Base-by-base conservation (phyloP, 2,113 vertebrate genomes). In the Zosterops borbonicus region DNA sequence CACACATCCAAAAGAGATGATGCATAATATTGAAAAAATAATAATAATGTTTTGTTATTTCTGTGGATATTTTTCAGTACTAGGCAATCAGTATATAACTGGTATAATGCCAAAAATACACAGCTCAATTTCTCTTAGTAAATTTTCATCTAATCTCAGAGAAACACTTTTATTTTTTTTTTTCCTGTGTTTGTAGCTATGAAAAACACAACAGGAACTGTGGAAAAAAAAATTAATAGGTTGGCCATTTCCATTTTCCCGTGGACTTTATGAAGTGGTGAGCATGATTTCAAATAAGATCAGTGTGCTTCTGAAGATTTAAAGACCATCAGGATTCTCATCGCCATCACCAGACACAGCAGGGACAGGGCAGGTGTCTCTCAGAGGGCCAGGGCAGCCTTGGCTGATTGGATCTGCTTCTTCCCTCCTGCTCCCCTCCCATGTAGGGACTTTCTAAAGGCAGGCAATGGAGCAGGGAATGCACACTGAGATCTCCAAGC, bases 311-410 rank as follows among this genome's bases (percentile, higher is more conserved):
- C 33, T 63, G 41, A 75, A 47, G 17, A 68, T 35, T 63, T 70
- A 33, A 75, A 81, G 46, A 17, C 0, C 5, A 24, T 3, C 2
- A 2, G 4, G 9, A 62, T 74, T 42, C 12, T 65, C 25, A 63
- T 3, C 8, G 20, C 2, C 0, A 0, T 62, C 3, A 2, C 33
- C 29, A 52, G 27, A 22, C 24, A 12, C 13, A n/a, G 4, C 19
- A 75, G 11, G 9, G 23, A 9, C 12, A 58, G 17, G 11, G 5
- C 4, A 47, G 14, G 4, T 37, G 5, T 81, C 23, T 58, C n/a
- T 31, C 7, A 62, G 29, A 33, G 11, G 9, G 5, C 8, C 3
- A 7, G 20, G 17, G 14, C 4, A 59, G 4, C 24, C 12, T 65
- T 56, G 60, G 8, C 12, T 4, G 0, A 2, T 7, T 49, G 42